phyloP scores from a whole-genome alignment of 1,140 invertebrate genomes.

The Sipha flava region DNA sequence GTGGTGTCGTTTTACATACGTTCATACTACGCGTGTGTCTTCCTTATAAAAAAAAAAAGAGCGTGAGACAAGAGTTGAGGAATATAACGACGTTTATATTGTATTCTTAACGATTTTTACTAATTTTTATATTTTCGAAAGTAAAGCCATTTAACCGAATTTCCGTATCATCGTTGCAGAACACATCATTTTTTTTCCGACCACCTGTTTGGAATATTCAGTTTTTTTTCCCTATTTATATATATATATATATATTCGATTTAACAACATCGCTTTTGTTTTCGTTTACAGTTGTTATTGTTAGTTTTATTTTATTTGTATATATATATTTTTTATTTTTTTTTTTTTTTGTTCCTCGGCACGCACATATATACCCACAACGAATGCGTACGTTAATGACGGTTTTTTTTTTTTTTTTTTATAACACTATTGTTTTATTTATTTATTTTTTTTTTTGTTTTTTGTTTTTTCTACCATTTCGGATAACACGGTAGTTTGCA shows the following conservation, averaged over 20 bases:
- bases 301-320: not conserved
- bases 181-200: not conserved
- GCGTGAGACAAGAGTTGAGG: not conserved
- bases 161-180: not conserved
- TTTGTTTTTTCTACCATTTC: too few species aligned
- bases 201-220: not conserved
- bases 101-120: not conserved
- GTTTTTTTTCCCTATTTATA: too few species aligned
- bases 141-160: not conserved
- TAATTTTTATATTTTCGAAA: too few species aligned
- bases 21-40: not conserved
- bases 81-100: not conserved
- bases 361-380: too few species aligned
- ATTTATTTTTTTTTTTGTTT: too few species aligned
- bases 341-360: not conserved
- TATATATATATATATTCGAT: too few species aligned
- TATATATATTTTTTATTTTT: too few species aligned
- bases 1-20: slow-evolving; percentile 16
- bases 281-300: not conserved
- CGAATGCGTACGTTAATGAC: too few species aligned
- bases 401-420: too few species aligned
- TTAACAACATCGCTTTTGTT: not conserved
- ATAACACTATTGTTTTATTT: too few species aligned
- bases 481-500: too few species aligned
- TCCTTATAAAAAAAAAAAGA: not conserved